Evolutionary conservation across 2,797 vertebrate genomes (phyloP), one percentile per base, ranked within the genome.

Genomic region (Harpagifer antarcticus): DNA sequence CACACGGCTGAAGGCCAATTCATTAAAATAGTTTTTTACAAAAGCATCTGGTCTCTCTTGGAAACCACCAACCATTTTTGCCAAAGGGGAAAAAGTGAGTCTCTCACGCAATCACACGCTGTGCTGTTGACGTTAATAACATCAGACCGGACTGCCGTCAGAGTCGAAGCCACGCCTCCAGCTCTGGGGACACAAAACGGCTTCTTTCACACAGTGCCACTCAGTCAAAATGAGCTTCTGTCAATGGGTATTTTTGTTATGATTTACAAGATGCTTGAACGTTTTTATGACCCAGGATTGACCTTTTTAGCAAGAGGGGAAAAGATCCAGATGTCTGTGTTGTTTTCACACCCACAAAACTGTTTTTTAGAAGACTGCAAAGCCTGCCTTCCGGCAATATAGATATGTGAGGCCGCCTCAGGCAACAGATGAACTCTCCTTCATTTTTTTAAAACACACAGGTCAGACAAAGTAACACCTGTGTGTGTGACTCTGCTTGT

Each of bases 21-120:
- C 77, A 65, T 76, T 81, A 83, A 82, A 85, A 83, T 70, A 74
- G 55, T 3, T 64, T 80, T 66, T 72, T 63, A 70, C 2, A 2
- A 49, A 76, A 78, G 78, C 77, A 56, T 74, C 64, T 84, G 68
- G 54, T 66, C 60, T 60, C 78, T 88, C 81, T 69, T 63, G 68
- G 76, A 87, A 86, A 83, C 76, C 43, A 42, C 47, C 58, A 33
- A 5, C 33, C 19, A n/a, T 60, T 72, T 70, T 79, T 76, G 78
- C 61, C 10, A 11, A 48, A 31, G 42, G 43, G 20, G 27, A 42
- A 37, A 59, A 52, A 73, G 58, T 74, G 66, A 10, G 53, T 75
- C 78, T 71, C 50, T 53, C 61, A 15, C 23, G 12, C 13, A 57
- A 5, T 47, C 17, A 9, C 23, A 20, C 54, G 64, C 40, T 49